Evolutionary conservation across 1,140 invertebrate genomes (phyloP).

Genomic region (Mesaphorura yosii): DNA sequence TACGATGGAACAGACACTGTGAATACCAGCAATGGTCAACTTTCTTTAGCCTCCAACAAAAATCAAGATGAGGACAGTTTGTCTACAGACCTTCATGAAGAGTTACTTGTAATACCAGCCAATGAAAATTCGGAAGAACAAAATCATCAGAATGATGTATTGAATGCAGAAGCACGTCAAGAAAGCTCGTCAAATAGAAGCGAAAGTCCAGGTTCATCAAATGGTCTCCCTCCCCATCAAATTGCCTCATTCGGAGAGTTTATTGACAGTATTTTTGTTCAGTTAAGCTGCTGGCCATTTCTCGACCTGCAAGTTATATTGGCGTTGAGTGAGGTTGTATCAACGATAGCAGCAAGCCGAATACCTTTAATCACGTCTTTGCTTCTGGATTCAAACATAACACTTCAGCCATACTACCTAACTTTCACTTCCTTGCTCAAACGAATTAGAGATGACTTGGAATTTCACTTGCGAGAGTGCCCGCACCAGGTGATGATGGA

Average conservation of each 20-base stretch:
- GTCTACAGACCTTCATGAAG: too few relatives aligned
- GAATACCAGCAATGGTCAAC: not conserved
- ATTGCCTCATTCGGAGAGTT: slow-evolving; percentile 24
- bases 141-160: too few relatives aligned
- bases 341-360: slow-evolving; percentile 19
- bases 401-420: slow-evolving; percentile 25
- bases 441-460: slow-evolving; percentile 20
- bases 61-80: too few relatives aligned
- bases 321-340: slow-evolving; percentile 19
- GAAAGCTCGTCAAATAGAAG: too few relatives aligned
- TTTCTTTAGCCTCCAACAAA: too few relatives aligned
- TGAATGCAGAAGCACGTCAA: too few relatives aligned
- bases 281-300: slow-evolving; percentile 18
- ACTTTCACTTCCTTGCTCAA: slow-evolving; percentile 24
- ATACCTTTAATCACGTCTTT: slow-evolving; percentile 24
- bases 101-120: too few relatives aligned
- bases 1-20: slow-evolving; percentile 25
- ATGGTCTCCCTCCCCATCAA: too few relatives aligned
- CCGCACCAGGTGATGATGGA: not conserved
- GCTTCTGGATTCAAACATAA: slow-evolving; percentile 21
- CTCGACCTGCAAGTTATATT: slow-evolving; percentile 21
- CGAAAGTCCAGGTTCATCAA: too few relatives aligned
- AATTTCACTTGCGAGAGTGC: slow-evolving; percentile 5
- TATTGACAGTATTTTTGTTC: slow-evolving; percentile 17
- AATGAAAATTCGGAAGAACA: too few relatives aligned